Percentiles rank a stretch among this genome's conserved stretches.
These are phyloP conservation scores for Coremacera marginata DNA, from an alignment of 2,888 invertebrate genomes.

Conservation along the genomic window DNA sequence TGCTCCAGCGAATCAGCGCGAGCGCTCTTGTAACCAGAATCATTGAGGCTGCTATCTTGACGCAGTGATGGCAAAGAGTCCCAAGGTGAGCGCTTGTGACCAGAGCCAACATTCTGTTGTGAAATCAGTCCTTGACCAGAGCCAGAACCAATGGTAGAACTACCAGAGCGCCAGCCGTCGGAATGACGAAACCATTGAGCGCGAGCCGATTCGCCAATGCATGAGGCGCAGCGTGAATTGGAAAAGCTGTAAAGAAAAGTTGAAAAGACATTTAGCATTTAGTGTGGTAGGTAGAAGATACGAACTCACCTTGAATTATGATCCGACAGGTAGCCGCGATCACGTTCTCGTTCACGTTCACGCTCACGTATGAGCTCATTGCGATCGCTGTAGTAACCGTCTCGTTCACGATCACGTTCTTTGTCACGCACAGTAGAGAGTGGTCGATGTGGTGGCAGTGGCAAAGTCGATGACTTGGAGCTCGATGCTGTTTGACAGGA, in stretches of 20 bases:
- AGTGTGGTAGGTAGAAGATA: not conserved
- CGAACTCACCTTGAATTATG: constrained; percentile 77
- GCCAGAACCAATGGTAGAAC: constrained; percentile 77
- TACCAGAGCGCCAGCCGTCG: constrained; percentile 87
- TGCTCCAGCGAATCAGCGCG: constrained; percentile 89
- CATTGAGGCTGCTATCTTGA: constrained; percentile 87
- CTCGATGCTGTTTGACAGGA: constrained; percentile 73
- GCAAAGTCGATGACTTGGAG: constrained; percentile 86
- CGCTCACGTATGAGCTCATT: constrained; percentile 84
- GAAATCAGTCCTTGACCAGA: constrained; percentile 72
- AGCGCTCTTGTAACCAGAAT: constrained; percentile 88
- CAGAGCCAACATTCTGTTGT: constrained; percentile 66
- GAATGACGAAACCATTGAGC: constrained; percentile 93
- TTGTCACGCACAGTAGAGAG: constrained; percentile 71
- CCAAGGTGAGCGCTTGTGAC: constrained; percentile 86
- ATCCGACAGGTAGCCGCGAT: constrained; percentile 83
- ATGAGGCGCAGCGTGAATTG: constrained; percentile 83
- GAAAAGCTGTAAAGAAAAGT: constrained; percentile 61
- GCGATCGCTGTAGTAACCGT: constrained; percentile 90
- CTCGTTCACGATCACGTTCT: constrained; percentile 75
- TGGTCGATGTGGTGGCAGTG: constrained; percentile 80
- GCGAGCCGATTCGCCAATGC: constrained; percentile 89
- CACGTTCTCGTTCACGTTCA: constrained; percentile 79
- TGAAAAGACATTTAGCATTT: not conserved
- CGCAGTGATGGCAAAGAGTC: constrained; percentile 87